Evolutionary conservation across 2,888 invertebrate species (phyloP).

Genomic region (Scaptomyza cyrtandrae): DNA sequence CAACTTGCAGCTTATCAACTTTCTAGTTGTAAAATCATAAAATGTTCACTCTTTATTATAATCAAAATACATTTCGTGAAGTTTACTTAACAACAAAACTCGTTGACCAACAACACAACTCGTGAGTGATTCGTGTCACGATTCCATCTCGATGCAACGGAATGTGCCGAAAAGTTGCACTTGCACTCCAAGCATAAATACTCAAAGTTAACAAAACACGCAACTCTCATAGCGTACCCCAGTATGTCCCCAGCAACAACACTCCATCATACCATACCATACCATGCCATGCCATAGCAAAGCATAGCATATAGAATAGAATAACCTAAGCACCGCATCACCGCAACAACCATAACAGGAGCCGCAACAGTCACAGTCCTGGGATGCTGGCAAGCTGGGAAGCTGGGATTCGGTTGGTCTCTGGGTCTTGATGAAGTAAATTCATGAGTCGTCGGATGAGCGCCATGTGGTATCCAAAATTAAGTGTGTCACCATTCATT

Average conservation of each 20-base stretch:
- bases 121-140: slow-evolving; percentile 1
- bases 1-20: too few relatives aligned
- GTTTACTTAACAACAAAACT: too few relatives aligned
- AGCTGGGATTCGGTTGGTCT: neutral
- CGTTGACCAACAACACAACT: neutral
- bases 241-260: neutral
- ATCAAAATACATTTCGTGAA: too few relatives aligned
- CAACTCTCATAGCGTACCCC: neutral
- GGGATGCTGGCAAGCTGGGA: neutral
- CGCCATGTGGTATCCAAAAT: slow-evolving; percentile 57
- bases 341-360: slow-evolving; percentile 1
- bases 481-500: slow-evolving; percentile 60
- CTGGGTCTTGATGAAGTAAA: slow-evolving; percentile 54
- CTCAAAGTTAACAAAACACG: slow-evolving; percentile 31
- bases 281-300: too few relatives aligned
- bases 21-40: too few relatives aligned
- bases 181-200: slow-evolving; percentile 40
- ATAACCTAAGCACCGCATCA: neutral
- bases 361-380: slow-evolving; percentile 19
- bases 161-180: slow-evolving; percentile 30
- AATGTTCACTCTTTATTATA: too few relatives aligned
- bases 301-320: too few relatives aligned
- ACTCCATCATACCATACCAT: slow-evolving; percentile 9
- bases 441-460: slow-evolving; percentile 53
- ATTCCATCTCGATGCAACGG: slow-evolving; percentile 11